Evolutionary conservation across 2,888 invertebrate species (phyloP).

Genomic region (Pogonocherus hispidulus): DNA sequence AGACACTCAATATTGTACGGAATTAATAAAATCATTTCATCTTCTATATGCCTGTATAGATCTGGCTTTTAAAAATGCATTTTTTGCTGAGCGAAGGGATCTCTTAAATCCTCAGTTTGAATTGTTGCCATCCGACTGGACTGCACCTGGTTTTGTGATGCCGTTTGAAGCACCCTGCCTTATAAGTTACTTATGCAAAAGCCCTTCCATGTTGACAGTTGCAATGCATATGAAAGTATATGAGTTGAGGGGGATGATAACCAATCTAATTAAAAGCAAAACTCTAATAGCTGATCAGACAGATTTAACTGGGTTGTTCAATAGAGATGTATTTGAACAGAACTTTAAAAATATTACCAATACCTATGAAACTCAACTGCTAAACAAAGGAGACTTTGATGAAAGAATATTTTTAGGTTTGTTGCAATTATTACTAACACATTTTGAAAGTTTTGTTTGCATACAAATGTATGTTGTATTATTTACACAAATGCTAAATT

Average conservation of each 20-base stretch:
- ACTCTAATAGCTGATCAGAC: slow-evolving; percentile 81
- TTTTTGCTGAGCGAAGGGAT: slow-evolving; percentile 84
- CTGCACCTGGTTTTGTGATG: slow-evolving; percentile 71
- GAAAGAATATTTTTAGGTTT: slow-evolving; percentile 94
- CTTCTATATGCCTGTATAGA: slow-evolving; percentile 92
- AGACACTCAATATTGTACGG: slow-evolving; percentile 88
- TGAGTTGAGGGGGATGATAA: slow-evolving; percentile 84
- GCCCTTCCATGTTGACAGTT: slow-evolving; percentile 82
- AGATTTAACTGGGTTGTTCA: slow-evolving; percentile 82
- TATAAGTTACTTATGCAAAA: slow-evolving; percentile 68
- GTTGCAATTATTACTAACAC: slow-evolving; percentile 44
- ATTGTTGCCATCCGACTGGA: slow-evolving; percentile 83
- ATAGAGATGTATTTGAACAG: slow-evolving; percentile 83
- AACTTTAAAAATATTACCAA: slow-evolving; percentile 90
- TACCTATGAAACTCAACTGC: slow-evolving; percentile 90
- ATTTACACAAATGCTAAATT: no score
- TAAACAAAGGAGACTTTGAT: slow-evolving; percentile 95
- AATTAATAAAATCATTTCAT: slow-evolving; percentile 95
- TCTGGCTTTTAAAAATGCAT: slow-evolving; percentile 89
- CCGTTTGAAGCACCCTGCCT: slow-evolving; percentile 84
- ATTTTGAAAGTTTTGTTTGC: neutral
- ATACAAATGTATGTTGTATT: no score
- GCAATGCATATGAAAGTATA: slow-evolving; percentile 93
- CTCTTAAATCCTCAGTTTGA: slow-evolving; percentile 87
- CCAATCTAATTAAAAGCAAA: slow-evolving; percentile 81